phyloP scores from a whole-genome alignment of 2,888 invertebrate species.

The Steinernema hermaphroditum region DNA sequence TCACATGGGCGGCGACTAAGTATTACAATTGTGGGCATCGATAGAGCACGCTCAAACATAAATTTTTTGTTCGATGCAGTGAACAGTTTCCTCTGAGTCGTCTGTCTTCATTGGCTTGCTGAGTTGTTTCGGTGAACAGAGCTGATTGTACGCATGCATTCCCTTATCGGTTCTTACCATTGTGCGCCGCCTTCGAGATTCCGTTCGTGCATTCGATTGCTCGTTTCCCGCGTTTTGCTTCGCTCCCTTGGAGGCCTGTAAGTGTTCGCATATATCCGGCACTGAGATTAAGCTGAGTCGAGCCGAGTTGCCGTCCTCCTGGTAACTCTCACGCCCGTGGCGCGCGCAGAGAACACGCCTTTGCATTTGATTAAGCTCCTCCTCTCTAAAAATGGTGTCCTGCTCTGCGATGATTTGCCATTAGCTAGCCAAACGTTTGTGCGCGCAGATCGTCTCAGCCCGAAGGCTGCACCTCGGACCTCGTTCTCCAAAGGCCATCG shows the following conservation, averaged over 20 bases:
- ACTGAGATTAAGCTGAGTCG: slow-evolving; percentile 23
- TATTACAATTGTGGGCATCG: slow-evolving; percentile 17
- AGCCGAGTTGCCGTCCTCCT: slow-evolving; percentile 23
- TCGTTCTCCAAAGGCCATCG: neutral
- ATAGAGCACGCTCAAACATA: slow-evolving; percentile 15
- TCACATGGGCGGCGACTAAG: slow-evolving; percentile 16
- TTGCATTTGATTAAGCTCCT: slow-evolving; percentile 31
- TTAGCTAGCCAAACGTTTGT: slow-evolving; percentile 29
- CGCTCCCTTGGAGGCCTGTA: neutral
- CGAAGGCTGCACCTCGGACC: neutral
- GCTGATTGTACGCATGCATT: neutral
- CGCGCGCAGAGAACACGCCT: slow-evolving; percentile 29
- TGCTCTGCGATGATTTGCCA: slow-evolving; percentile 30
- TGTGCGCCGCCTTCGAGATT: neutral
- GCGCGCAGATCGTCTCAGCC: slow-evolving; percentile 15
- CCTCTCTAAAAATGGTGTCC: slow-evolving; percentile 30
- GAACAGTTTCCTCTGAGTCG: neutral
- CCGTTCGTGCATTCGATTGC: neutral
- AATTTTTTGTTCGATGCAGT: slow-evolving; percentile 5
- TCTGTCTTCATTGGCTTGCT: neutral
- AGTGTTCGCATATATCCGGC: slow-evolving; percentile 11
- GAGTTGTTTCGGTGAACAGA: neutral
- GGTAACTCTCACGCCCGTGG: slow-evolving; percentile 31
- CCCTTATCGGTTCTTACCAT: neutral
- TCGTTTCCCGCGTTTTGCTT: neutral